Base-by-base conservation (phyloP, 1,140 invertebrate species). In the Aphis craccivora region DNA sequence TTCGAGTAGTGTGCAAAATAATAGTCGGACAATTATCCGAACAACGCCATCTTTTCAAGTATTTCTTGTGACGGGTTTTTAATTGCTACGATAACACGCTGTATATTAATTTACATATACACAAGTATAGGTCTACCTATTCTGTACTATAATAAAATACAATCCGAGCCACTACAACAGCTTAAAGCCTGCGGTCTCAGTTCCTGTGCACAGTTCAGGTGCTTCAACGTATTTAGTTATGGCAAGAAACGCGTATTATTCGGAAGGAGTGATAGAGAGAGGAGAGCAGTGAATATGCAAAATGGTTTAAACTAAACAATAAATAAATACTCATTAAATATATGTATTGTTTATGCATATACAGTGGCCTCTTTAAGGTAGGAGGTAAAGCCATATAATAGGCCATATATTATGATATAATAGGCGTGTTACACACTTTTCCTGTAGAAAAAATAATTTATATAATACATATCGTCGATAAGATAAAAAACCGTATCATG, bases 31-130 rank as follows among this genome's bases (percentile, higher is more conserved):
- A 51, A 92, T 83, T 92, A 51, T 9, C 48, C n/a, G 45, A 45
- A 48, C 48, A 20, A 84, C 88, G 7, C 51, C 1, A n/a, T 1
- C 53, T 55, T 43, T 81, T 91, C 60, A 7, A 91, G 76, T 76
- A 76, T 48, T 30, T n/a, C 6, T 30, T 40, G 48, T 37, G 91
- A 53, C 45, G 18, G 91, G n/a, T 51, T 92, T 92, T 92, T 92
- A 92, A 92, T 92, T 92, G 76, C 45, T 84, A 48, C 14, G 90
- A 55, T 90, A 90, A 90, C 35, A 51, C 45, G 8, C 40, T n/a
- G 25, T 48, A 22, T 45, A 45, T 88, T n/a, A n/a, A n/a, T 23
- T 40, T 40, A 40, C 37, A 20, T 37, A 25, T 86, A 86, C 35
- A 83, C 2, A 37, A 7, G 18, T 40, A n/a, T 0, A 9, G 23